Evolutionary conservation across 2,888 invertebrate genomes (phyloP), one percentile per base, ranked within the genome.

Genomic region (Chironomus riparius): DNA sequence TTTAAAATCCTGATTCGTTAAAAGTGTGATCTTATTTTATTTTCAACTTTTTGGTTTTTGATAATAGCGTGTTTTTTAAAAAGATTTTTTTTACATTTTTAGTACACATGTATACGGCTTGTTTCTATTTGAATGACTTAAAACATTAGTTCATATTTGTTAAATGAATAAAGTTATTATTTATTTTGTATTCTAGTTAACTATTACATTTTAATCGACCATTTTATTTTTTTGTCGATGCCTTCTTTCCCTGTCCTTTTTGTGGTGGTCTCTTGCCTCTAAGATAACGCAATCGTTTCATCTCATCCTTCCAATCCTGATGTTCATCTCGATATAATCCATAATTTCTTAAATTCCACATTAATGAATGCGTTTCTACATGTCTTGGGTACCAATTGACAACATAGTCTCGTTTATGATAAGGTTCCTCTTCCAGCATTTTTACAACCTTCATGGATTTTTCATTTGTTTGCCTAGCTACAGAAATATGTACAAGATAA

Each of bases 281-380:
- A 15, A 95, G 85, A 77, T 87, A 89, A 76, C 92, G 86, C 79
- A 93, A 84, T 77, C 94, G 86, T 78, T 87, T 87, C 90, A 93
- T 94, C 85, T 95, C 95, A 71, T 95, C 94, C 79, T 89, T 90
- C 81, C 95, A 95, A 83, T 95, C 95, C 81, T 91, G 87, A 83
- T 96, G 95, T 82, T 96, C 95, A 81, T 95, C 95, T 77, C 94
- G 87, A 83, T 87, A 95, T 4, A 95, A 85, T 0, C 95, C 95
- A 80, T 94, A 93, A 77, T 88, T 85, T 15, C 95, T 84, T 50
- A 95, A 84, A 79, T 88, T 86, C 78, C 85, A 84, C 90, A 94
- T 93, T 1, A 97, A 84, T 61, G 85, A 80, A 78, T 90, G 88
- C 0, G 92, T 91, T 83, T 95, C 92, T 1, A 89, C 86, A 81